A percentile compares a stretch with the other conserved stretches of the same genome.
These are phyloP conservation scores for Chrysochloris asiatica DNA, from an alignment of 2,113 vertebrate species.

Conservation along the genomic window DNA sequence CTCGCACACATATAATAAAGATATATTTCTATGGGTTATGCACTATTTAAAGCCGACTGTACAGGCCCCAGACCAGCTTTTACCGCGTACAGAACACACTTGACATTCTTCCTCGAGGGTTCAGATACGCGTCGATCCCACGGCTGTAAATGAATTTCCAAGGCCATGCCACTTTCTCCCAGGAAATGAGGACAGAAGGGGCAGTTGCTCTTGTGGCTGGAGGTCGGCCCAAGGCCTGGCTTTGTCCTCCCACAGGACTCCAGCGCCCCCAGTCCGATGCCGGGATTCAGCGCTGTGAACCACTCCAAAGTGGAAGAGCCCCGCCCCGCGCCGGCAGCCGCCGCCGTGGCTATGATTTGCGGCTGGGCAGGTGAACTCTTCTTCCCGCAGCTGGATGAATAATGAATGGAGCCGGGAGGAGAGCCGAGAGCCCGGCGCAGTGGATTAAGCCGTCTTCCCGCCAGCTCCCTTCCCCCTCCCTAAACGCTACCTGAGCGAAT, in stretches of 20 bases:
- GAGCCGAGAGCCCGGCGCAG: accelerated
- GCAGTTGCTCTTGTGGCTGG: not conserved
- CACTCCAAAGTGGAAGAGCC: not conserved
- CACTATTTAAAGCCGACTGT: not conserved
- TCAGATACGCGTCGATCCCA: not conserved
- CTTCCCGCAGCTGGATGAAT: conserved; percentile 59
- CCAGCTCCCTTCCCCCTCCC: conserved; percentile 13
- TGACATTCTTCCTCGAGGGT: not conserved
- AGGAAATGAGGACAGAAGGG: not conserved
- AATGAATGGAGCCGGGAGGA: conserved; percentile 52
- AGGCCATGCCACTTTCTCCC: not conserved
- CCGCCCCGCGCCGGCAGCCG: not conserved
- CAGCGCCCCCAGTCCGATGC: accelerated
- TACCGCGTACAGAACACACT: not conserved
- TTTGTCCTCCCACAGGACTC: not conserved
- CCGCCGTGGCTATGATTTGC: not conserved
- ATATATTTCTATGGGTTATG: not conserved
- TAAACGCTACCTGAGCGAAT: not conserved
- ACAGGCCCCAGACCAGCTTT: not conserved
- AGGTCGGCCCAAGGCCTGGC: not conserved
- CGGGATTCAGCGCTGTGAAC: accelerated
- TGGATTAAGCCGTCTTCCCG: not conserved
- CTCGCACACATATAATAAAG: not conserved
- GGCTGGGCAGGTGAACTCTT: conserved; percentile 41
- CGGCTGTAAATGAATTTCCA: not conserved